These are phyloP conservation scores for Grammomys surdaster DNA, from an alignment of 2,113 vertebrate species.

Conservation along the genomic window DNA sequence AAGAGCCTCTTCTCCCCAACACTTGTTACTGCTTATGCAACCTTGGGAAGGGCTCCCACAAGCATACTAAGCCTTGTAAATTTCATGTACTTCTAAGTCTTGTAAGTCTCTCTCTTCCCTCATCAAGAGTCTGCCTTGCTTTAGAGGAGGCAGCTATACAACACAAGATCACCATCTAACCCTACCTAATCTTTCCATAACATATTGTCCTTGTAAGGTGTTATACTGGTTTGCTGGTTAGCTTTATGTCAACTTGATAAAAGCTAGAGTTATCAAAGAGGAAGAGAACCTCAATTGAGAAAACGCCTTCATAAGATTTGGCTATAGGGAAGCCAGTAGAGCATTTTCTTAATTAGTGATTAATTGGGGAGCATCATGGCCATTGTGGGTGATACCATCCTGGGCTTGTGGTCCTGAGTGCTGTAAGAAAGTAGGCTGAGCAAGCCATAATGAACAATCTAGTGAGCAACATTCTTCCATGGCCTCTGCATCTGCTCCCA, in stretches of 20 bases:
- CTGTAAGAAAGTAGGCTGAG: neutral
- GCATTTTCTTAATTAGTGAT: neutral
- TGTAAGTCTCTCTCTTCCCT: neutral
- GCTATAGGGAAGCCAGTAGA: neutral
- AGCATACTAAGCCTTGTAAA: neutral
- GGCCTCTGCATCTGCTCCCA: neutral
- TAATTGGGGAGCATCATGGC: no score
- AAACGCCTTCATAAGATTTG: neutral
- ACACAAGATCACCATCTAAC: neutral
- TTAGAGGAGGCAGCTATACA: neutral
- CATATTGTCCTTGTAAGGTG: neutral
- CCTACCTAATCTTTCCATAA: neutral
- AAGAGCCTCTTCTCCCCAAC: neutral
- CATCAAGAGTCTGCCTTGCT: neutral
- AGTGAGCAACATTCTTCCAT: neutral
- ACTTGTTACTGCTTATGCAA: neutral
- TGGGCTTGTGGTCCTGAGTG: no score
- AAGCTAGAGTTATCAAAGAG: neutral
- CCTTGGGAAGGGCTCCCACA: neutral
- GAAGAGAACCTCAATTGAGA: neutral
- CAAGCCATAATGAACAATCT: neutral
- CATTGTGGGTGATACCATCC: neutral
- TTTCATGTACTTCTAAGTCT: neutral
- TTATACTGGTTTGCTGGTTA: neutral
- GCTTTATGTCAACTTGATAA: neutral